Percentiles rank a stretch among this genome's conserved stretches.
phyloP scores from a whole-genome alignment of 2,113 vertebrate species.

The Rhinopithecus roxellana region DNA sequence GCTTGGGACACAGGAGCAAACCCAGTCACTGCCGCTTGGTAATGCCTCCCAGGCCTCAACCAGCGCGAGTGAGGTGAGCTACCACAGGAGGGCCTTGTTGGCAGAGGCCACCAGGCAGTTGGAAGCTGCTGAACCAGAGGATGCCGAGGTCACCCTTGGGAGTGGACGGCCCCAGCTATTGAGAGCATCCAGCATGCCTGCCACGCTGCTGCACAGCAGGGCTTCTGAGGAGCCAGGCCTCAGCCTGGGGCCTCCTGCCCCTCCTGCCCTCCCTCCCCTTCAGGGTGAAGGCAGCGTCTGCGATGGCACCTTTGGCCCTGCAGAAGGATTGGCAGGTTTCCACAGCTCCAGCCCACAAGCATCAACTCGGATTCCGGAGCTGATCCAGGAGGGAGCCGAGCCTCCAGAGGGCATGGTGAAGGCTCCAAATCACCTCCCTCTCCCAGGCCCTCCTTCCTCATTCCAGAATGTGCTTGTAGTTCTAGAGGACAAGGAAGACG shows the following conservation, averaged over 20 bases:
- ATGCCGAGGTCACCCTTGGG: constrained; percentile 65
- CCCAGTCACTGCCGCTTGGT: constrained; percentile 72
- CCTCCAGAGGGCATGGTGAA: constrained; percentile 66
- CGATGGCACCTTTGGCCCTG: constrained; percentile 78
- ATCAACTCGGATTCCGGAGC: constrained; percentile 79
- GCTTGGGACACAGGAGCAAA: constrained; percentile 87
- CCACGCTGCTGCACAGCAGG: constrained; percentile 87
- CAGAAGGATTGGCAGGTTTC: constrained; percentile 71
- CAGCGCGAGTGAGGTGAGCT: constrained; percentile 75
- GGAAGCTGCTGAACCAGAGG: constrained; percentile 74
- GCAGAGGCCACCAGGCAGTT: constrained; percentile 71
- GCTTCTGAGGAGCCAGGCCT: constrained; percentile 75
- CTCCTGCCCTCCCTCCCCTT: constrained; percentile 59
- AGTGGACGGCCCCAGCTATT: constrained; percentile 91
- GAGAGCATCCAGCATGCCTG: constrained; percentile 95
- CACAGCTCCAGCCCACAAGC: neutral
- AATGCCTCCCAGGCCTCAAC: constrained; percentile 61
- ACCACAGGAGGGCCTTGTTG: constrained; percentile 81
- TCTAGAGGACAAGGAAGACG: constrained; percentile 55
- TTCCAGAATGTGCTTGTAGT: constrained; percentile 53
- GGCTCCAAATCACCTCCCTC: constrained; percentile 69
- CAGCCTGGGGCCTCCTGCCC: neutral
- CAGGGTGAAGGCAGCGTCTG: neutral
- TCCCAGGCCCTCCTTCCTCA: constrained; percentile 75
- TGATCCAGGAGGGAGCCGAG: constrained; percentile 83